Conservation (phyloP, 1,140 invertebrate species). For the Lepidostoma basale region DNA sequence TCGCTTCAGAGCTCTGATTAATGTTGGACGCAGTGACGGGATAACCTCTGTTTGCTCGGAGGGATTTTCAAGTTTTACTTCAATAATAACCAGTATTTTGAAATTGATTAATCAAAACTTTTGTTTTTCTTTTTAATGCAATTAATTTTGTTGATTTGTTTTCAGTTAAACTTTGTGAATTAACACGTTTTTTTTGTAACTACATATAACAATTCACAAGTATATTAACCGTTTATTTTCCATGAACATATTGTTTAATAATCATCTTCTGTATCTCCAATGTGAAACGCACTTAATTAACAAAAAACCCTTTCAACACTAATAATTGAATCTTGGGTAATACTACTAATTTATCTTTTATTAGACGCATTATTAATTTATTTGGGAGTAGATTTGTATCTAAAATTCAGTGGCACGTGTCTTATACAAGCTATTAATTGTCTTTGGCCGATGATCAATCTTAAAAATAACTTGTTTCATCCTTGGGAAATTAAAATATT, state of each 20-base stretch:
- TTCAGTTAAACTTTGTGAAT: slow-evolving; percentile 30
- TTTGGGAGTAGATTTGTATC: no score
- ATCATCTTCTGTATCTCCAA: slow-evolving; percentile 11
- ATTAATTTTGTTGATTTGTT: slow-evolving; percentile 22
- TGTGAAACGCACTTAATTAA: slow-evolving; percentile 2
- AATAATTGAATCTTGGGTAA: no score
- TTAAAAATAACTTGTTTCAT: no score
- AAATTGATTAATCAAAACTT: slow-evolving; percentile 12
- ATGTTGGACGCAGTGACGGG: neutral
- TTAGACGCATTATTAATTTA: no score
- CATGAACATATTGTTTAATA: slow-evolving; percentile 18
- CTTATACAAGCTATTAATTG: no score
- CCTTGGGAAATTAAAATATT: neutral
- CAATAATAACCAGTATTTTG: slow-evolving; percentile 4
- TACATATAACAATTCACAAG: slow-evolving; percentile 17
- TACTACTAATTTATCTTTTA: no score
- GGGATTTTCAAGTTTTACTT: neutral
- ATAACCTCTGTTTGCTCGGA: neutral
- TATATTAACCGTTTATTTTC: slow-evolving; percentile 9
- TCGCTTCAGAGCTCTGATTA: neutral
- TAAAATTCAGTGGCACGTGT: no score
- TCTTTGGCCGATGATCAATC: no score
- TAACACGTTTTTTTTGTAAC: slow-evolving; percentile 24
- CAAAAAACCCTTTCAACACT: no score
- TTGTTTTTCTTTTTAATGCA: slow-evolving; percentile 15